Evolutionary conservation across 2,888 invertebrate genomes (phyloP), one percentile per base, ranked within the genome.

Genomic region (Zaprionus obscuricornis): DNA sequence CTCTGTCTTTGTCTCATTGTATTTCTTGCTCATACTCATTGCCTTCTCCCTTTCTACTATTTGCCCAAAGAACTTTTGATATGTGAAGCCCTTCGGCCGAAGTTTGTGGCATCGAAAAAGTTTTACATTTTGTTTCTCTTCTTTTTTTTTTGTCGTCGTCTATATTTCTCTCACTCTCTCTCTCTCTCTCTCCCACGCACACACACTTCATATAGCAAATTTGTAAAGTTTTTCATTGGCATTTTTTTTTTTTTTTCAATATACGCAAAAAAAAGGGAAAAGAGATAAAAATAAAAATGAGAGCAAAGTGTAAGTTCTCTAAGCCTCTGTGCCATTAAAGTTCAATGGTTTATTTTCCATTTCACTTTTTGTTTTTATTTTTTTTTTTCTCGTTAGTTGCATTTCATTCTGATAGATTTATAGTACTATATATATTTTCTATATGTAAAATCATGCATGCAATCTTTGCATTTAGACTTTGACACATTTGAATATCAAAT

Each of bases 181-280:
- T 10, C 37, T n/a, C n/a, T n/a, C n/a, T n/a, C n/a, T n/a, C n/a
- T n/a, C n/a, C n/a, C n/a, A n/a, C n/a, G n/a, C n/a, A n/a, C 7
- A 10, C 11, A 10, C 33, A 55, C 46, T 58, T 59, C 60, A 24
- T 51, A 47, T 26, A 42, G 37, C 33, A 75, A 72, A 75, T 72
- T 62, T 57, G 52, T 47, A 71, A 79, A 71, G 72, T 79, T 79
- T 71, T 65, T 40, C 50, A 29, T 18, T 47, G 31, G 34, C 55
- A 45, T 59, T 62, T n/a, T n/a, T n/a, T n/a, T n/a, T n/a, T n/a
- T n/a, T n/a, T n/a, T n/a, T 76, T 56, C 76, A 60, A 74, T 66
- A 70, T 66, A 58, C 40, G 39, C 46, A 7, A 7, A 65, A 36
- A 36, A 64, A 22, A 31, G n/a, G 2, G 5, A 11, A 31, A 10